These are phyloP conservation scores for Microchrysa polita DNA, from an alignment of 2,888 invertebrate genomes.

Conservation along the genomic window DNA sequence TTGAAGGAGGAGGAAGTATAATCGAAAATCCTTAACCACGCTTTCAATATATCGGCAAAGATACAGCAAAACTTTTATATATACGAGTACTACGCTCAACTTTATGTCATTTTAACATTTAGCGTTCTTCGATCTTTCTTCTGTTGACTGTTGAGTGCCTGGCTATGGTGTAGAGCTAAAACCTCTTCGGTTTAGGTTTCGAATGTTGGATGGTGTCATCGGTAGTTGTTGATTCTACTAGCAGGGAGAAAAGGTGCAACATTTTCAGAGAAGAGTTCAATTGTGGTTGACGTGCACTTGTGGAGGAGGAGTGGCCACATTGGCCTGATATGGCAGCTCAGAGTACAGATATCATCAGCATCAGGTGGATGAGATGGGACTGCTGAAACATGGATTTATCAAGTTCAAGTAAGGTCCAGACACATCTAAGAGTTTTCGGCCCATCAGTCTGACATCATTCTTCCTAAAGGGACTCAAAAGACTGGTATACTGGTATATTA, in stretches of 20 bases:
- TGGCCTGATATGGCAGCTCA: neutral
- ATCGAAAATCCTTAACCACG: conserved; percentile 46
- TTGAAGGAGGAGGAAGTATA: conserved; percentile 44
- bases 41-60: conserved; percentile 46
- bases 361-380: conserved; percentile 10
- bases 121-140: neutral
- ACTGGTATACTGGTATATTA: too few species aligned
- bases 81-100: too few species aligned
- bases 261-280: neutral
- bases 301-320: neutral
- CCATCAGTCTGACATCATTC: too few species aligned
- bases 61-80: conserved; percentile 39
- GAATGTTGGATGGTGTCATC: conserved; percentile 24
- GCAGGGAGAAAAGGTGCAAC: conserved; percentile 43
- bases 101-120: neutral
- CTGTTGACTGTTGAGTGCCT: too few species aligned
- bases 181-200: conserved; percentile 22
- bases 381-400: conserved; percentile 43
- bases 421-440: too few species aligned
- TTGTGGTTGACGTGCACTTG: neutral
- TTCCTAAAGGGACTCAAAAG: too few species aligned
- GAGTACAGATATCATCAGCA: conserved; percentile 1
- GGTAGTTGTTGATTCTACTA: conserved; percentile 23
- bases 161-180: neutral
- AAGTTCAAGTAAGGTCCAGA: conserved; percentile 47